Evolutionary conservation across 1,140 invertebrate genomes (phyloP).

Genomic region (Aporrectodea caliginosa): DNA sequence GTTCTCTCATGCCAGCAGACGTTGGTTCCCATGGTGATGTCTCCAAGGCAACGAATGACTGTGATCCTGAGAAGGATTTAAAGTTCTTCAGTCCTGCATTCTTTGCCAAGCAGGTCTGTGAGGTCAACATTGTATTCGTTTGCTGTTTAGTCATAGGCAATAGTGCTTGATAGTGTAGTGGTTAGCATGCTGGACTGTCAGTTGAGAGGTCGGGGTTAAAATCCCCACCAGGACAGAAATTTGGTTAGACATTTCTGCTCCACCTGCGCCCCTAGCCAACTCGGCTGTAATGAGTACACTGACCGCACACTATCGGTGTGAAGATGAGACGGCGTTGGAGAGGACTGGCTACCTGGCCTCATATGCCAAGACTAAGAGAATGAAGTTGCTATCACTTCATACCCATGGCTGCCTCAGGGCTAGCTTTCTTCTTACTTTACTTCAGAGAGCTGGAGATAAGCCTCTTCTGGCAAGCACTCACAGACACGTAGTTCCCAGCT

Average conservation of each 20-base stretch:
- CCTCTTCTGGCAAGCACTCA: no score
- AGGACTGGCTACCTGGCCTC: no score
- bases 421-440: no score
- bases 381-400: no score
- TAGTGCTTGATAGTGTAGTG: background rate
- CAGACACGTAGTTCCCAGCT: no score
- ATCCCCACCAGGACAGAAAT: background rate
- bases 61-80: background rate
- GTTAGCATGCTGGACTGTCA: no score
- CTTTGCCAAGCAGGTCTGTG: background rate
- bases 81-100: constrained; percentile 7
- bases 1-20: constrained; percentile 9
- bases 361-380: no score
- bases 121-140: background rate
- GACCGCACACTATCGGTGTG: no score
- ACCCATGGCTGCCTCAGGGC: no score
- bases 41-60: background rate
- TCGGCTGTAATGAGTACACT: background rate
- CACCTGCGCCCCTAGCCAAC: background rate
- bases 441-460: no score
- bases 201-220: no score
- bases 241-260: background rate
- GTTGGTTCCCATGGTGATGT: background rate
- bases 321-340: no score
- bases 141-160: background rate